A percentile compares a stretch with the other conserved stretches of the same genome.
These are phyloP conservation scores for Eupithecia tripunctaria DNA, from an alignment of 2,888 invertebrate genomes.

Conservation along the genomic window DNA sequence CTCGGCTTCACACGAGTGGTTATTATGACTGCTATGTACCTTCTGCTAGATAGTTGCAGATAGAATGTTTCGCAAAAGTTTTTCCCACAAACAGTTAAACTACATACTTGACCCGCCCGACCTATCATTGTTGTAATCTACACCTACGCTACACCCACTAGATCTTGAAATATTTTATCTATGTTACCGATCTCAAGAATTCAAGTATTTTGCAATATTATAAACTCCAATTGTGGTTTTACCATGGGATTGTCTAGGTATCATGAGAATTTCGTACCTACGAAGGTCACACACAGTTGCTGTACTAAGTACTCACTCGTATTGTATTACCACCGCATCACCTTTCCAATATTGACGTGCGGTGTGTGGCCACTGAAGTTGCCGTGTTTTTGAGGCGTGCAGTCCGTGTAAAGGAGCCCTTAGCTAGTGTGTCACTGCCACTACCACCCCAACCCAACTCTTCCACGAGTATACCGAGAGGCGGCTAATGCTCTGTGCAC, in stretches of 20 bases:
- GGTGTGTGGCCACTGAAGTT: no score
- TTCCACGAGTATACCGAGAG: no score
- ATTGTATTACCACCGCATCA: no score
- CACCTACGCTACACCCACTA: conserved; percentile 5
- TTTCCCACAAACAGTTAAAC: not conserved
- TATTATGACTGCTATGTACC: no score
- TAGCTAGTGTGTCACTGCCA: no score
- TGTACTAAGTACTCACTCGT: no score
- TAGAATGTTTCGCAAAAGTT: conserved; percentile 1
- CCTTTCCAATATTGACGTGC: not conserved
- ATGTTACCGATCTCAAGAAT: not conserved
- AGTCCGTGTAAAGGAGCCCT: no score
- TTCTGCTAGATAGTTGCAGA: not conserved
- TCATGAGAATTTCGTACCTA: not conserved
- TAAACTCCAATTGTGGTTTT: not conserved
- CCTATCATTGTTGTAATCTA: not conserved
- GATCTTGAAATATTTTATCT: not conserved
- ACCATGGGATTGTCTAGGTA: not conserved
- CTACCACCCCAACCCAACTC: not conserved
- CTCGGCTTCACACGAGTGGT: no score
- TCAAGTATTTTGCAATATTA: not conserved
- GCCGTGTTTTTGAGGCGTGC: no score
- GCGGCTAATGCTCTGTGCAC: no score
- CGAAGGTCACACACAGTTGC: not conserved
- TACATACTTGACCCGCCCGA: not conserved